phyloP scores from a whole-genome alignment of 2,888 invertebrate species.

The Anaspis maculata region DNA sequence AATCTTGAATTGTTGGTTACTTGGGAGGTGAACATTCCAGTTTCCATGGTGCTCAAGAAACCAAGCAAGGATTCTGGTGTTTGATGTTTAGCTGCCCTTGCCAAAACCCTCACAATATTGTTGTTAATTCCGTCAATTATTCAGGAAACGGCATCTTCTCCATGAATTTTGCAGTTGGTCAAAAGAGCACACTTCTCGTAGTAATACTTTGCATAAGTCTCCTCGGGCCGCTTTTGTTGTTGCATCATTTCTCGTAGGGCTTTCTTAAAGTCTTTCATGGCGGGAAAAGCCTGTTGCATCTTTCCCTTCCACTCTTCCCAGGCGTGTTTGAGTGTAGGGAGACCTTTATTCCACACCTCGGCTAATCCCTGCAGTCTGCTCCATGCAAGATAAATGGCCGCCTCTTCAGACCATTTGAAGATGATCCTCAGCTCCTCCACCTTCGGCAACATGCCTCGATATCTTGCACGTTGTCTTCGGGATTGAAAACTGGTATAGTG shows the following conservation, averaged over 20 bases:
- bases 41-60: not conserved
- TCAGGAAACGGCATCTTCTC: slow-evolving; percentile 16
- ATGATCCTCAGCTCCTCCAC: slow-evolving; percentile 15
- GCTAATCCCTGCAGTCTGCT: slow-evolving; percentile 16
- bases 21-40: too few relatives aligned
- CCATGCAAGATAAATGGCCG: slow-evolving; percentile 15
- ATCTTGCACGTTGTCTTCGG: slow-evolving; percentile 10
- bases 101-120: slow-evolving; percentile 12
- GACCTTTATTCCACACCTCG: slow-evolving; percentile 19
- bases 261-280: slow-evolving; percentile 10
- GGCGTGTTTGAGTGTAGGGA: slow-evolving; percentile 12
- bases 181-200: slow-evolving; percentile 17
- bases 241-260: slow-evolving; percentile 14
- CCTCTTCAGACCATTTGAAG: slow-evolving; percentile 17
- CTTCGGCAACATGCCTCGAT: slow-evolving; percentile 10
- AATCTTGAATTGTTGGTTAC: not conserved
- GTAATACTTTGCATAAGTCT: slow-evolving; percentile 16
- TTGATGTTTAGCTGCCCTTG: slow-evolving; percentile 15
- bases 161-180: slow-evolving; percentile 15
- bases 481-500: slow-evolving; percentile 13
- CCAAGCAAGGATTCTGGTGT: slow-evolving; percentile 9
- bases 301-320: slow-evolving; percentile 20
- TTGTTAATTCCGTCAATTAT: slow-evolving; percentile 18
- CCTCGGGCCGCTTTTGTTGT: slow-evolving; percentile 13
- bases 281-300: slow-evolving; percentile 13